Percentiles rank a stretch among this genome's conserved stretches.
Conservation (phyloP, 2,797 vertebrate species). For the Lepus oiostolus region DNA sequence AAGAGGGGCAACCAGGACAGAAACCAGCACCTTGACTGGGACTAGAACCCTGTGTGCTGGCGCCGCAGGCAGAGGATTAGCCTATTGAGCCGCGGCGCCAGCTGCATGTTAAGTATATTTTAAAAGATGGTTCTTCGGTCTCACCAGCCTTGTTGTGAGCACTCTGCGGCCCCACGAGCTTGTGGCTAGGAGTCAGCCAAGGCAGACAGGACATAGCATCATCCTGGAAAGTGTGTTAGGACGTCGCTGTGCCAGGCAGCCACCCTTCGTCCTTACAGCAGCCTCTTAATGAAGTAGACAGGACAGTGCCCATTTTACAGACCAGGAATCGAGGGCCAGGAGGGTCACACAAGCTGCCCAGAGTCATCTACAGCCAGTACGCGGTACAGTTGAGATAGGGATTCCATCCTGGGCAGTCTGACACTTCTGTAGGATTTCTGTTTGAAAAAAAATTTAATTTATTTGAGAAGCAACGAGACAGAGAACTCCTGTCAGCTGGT, state of each 20-base stretch:
- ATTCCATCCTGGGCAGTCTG: not conserved
- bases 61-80: no score
- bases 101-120: not conserved
- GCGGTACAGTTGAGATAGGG: not conserved
- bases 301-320: not conserved
- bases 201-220: fast-evolving
- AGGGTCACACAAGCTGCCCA: not conserved
- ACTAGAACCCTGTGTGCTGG: no score
- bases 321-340: not conserved
- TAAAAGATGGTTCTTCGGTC: not conserved
- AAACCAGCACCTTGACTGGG: no score
- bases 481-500: no score
- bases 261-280: not conserved
- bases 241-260: fast-evolving
- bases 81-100: no score
- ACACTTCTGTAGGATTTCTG: not conserved
- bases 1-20: no score
- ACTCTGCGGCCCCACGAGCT: not conserved
- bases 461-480: no score
- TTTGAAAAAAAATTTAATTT: no score
- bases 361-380: not conserved
- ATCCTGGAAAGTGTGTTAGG: not conserved
- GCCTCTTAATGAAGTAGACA: not conserved
- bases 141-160: not conserved
- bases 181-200: not conserved